Percentiles rank a stretch among this genome's conserved stretches.
Evolutionary conservation across 2,797 vertebrate genomes (phyloP).

Genomic region (Hydrocynus forskahlii): DNA sequence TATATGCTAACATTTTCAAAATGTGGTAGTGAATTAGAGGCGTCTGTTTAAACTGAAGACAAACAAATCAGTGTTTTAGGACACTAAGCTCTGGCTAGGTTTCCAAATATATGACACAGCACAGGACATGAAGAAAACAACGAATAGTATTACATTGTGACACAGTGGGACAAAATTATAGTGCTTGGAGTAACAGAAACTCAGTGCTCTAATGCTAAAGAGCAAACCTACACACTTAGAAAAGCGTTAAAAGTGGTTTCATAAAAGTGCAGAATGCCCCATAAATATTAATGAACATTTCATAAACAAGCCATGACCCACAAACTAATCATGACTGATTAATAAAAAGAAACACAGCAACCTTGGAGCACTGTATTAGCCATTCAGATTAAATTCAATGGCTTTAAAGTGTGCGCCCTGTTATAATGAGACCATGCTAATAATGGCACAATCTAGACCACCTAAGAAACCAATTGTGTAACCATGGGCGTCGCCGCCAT

Average conservation of each 20-base stretch:
- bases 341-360: slow-evolving; percentile 22
- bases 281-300: slow-evolving; percentile 16
- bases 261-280: background rate
- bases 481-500: no score
- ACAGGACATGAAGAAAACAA: background rate
- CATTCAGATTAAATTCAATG: slow-evolving; percentile 31
- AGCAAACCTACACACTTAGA: background rate
- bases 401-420: slow-evolving; percentile 3
- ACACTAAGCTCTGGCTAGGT: background rate
- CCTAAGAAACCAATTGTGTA: slow-evolving; percentile 26
- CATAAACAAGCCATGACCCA: slow-evolving; percentile 7
- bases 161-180: slow-evolving; percentile 29
- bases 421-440: background rate
- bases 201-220: background rate
- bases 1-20: background rate
- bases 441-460: background rate
- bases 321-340: slow-evolving; percentile 28
- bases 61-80: background rate
- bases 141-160: slow-evolving; percentile 24
- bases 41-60: slow-evolving; percentile 1
- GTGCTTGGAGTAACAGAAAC: slow-evolving; percentile 24
- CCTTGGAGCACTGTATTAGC: slow-evolving; percentile 9
- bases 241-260: background rate
- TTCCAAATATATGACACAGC: slow-evolving; percentile 11
- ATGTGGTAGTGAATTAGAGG: background rate